Conservation (phyloP, 2,797 vertebrate species). For the Takifugu rubripes region DNA sequence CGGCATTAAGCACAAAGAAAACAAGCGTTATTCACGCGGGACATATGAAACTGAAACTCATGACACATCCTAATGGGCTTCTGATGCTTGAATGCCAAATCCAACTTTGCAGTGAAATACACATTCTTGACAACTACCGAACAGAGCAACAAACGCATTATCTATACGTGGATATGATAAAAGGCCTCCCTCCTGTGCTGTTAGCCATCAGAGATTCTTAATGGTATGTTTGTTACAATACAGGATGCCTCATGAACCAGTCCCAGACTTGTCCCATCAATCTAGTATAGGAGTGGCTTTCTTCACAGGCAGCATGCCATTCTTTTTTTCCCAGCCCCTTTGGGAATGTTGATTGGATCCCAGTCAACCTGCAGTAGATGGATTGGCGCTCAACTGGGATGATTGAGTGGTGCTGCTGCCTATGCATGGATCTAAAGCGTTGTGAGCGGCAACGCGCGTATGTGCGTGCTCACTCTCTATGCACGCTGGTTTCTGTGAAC, state of each 20-base stretch:
- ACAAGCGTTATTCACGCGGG: slow-evolving; percentile 21
- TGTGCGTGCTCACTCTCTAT: slow-evolving; percentile 24
- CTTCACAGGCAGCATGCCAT: slow-evolving; percentile 63
- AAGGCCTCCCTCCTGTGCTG: slow-evolving; percentile 17
- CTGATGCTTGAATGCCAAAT: slow-evolving; percentile 27
- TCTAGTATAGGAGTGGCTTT: slow-evolving; percentile 50
- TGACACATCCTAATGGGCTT: slow-evolving; percentile 38
- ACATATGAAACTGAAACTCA: slow-evolving; percentile 21
- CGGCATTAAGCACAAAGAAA: slow-evolving; percentile 38
- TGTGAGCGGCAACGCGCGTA: slow-evolving; percentile 34
- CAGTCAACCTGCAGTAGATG: slow-evolving; percentile 70
- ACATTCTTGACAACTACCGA: slow-evolving; percentile 8
- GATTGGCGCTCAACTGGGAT: slow-evolving; percentile 59
- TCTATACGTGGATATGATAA: slow-evolving; percentile 3
- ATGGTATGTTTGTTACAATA: slow-evolving; percentile 44
- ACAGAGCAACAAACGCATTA: slow-evolving; percentile 1
- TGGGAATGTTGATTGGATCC: slow-evolving; percentile 74
- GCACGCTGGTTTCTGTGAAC: slow-evolving; percentile 36
- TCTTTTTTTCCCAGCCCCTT: slow-evolving; percentile 64
- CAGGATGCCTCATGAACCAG: slow-evolving; percentile 52
- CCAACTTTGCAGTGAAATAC: slow-evolving; percentile 10
- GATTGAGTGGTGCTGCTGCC: slow-evolving; percentile 59
- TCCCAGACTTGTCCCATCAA: slow-evolving; percentile 62
- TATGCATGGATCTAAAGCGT: slow-evolving; percentile 45
- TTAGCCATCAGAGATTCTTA: slow-evolving; percentile 39